phyloP scores from a whole-genome alignment of 2,113 vertebrate genomes.

The Agapornis roseicollis region DNA sequence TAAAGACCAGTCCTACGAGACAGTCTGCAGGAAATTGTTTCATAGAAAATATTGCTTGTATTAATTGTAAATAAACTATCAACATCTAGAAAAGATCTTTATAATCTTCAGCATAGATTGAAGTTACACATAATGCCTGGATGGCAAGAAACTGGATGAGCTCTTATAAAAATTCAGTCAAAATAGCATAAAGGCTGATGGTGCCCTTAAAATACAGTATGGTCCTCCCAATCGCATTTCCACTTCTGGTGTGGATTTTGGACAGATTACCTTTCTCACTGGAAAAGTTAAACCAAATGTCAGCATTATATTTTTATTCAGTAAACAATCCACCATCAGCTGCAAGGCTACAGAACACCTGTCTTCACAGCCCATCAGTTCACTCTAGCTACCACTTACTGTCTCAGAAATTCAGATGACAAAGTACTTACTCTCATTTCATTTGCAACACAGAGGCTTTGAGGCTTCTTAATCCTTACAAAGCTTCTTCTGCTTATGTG shows the following conservation, averaged over 20 bases:
- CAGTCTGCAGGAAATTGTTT: not conserved
- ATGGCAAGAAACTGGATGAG: conserved; percentile 10
- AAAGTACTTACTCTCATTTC: not conserved
- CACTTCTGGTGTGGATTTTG: not conserved
- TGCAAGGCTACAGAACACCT: not conserved
- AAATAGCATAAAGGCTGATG: conserved; percentile 3
- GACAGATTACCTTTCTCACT: not conserved
- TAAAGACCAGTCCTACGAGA: not conserved
- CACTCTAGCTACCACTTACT: not conserved
- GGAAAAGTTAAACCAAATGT: not conserved
- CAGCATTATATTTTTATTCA: not conserved
- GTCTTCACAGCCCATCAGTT: not conserved
- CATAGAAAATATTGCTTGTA: not conserved
- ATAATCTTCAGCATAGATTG: not conserved
- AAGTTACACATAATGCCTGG: not conserved
- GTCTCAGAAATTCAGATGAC: not conserved
- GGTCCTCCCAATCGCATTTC: not conserved
- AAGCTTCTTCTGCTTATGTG: not conserved
- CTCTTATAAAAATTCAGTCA: conserved; percentile 1
- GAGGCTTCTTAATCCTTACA: not conserved
- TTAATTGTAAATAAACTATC: not conserved
- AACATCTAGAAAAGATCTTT: not conserved
- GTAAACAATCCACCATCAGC: not conserved
- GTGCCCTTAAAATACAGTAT: not conserved
- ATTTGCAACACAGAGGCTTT: not conserved